A percentile compares a stretch with the other conserved stretches of the same genome.
Conservation (phyloP, 2,888 invertebrate genomes). For the Amphipoea oculea region DNA sequence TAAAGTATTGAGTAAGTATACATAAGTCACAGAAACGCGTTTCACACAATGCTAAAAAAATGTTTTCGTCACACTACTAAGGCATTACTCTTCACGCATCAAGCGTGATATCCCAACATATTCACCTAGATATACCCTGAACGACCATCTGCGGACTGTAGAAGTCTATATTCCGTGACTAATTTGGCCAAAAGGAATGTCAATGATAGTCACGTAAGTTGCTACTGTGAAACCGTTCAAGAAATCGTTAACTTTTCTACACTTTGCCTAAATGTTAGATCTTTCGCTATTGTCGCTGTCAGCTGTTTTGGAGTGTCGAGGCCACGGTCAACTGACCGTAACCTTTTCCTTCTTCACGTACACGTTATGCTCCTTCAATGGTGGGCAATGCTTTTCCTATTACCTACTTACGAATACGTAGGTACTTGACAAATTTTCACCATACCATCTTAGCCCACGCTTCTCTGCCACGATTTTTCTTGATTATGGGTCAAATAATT, state of each 20-base stretch:
- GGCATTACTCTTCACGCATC: neutral
- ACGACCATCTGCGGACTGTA: neutral
- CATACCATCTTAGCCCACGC: neutral
- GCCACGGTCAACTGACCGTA: constrained; percentile 30
- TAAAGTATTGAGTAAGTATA: no score
- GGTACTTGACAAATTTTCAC: neutral
- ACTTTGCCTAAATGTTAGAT: neutral
- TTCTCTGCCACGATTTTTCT: neutral
- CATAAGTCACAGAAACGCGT: neutral
- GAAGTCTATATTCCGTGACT: neutral
- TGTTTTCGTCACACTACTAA: neutral
- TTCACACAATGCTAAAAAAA: neutral
- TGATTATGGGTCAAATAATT: neutral
- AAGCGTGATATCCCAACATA: neutral
- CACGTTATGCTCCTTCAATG: constrained; percentile 16
- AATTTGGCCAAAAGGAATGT: neutral
- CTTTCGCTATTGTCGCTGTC: constrained; percentile 3
- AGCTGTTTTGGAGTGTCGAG: constrained; percentile 44
- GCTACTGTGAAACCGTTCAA: neutral
- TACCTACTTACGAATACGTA: neutral
- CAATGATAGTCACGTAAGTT: constrained; percentile 4
- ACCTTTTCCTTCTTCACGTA: constrained; percentile 40
- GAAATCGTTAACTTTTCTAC: neutral
- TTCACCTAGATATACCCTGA: neutral
- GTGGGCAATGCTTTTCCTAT: constrained; percentile 31